Base-by-base conservation (phyloP, 2,113 vertebrate genomes). In the Emydocephalus ijimae region DNA sequence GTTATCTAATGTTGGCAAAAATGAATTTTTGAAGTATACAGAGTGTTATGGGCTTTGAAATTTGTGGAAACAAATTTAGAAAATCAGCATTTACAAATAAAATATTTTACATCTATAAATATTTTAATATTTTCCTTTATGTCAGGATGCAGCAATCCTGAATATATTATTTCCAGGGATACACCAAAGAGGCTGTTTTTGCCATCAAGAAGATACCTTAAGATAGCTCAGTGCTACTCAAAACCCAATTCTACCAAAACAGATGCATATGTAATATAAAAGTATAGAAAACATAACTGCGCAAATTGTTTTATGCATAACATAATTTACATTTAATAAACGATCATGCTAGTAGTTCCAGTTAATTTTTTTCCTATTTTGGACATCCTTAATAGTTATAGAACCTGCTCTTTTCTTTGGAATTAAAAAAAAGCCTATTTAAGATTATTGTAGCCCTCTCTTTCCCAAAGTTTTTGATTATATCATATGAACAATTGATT, bases 1-100 rank as follows among this genome's bases (percentile, higher is more conserved):
- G 97, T 92, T 97, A 98, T 97, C 98, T 98, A 98, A 98, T 98
- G 98, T 98, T 98, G 97, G 97, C 97, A 97, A 98, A 97, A 96
- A 96, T 97, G 97, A 95, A 97, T 98, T 99, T 98, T 98, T 98
- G 97, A 98, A 98, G 97, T 98, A 98, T 99, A 98, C 97, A 98
- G 98, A 98, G 98, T 98, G 98, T 98, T 98, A 98, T 97, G 98
- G 98, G 98, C 98, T 99, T 99, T 99, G 98, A 98, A 98, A 98
- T 99, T 99, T 99, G 98, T 99, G 98, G 98, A 99, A 98, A 98
- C 98, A 99, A 98, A 99, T 99, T 99, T 99, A 99, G 98, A 98
- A 98, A 97, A 98, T 98, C 98, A 97, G 98, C 98, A 99, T 99
- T 99, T 99, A 99, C 99, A 99, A 98, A 99, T 99, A 99, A 99